phyloP scores from a whole-genome alignment of 2,888 invertebrate genomes.

The Agrotis clavis region DNA sequence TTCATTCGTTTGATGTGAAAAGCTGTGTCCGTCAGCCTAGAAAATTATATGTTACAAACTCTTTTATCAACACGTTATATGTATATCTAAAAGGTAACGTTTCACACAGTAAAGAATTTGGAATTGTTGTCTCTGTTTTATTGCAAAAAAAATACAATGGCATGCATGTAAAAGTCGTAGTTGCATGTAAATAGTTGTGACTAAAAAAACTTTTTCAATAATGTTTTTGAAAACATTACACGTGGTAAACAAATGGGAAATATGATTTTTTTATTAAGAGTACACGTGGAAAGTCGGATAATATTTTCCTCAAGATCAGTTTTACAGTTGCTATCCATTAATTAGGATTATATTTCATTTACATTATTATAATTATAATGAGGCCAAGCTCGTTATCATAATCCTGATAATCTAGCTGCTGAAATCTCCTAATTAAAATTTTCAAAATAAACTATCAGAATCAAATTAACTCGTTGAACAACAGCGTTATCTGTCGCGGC shows the following conservation, averaged over 20 bases:
- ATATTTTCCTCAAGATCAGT: conserved; percentile 4
- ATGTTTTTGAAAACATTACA: background rate
- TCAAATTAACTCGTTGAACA: conserved; percentile 42
- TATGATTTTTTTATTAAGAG: background rate
- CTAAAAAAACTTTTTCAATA: conserved; percentile 6
- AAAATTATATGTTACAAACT: conserved; percentile 59
- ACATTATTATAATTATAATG: conserved; percentile 15
- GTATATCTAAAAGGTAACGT: conserved; percentile 39
- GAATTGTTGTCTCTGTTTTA: conserved; percentile 15
- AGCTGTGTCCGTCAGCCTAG: conserved; percentile 58
- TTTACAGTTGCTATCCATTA: background rate
- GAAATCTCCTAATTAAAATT: conserved; percentile 19
- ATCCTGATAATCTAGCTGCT: conserved; percentile 10
- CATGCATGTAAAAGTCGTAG: background rate
- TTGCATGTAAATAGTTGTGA: background rate
- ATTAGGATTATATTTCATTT: conserved; percentile 19
- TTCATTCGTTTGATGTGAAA: conserved; percentile 72
- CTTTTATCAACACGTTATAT: conserved; percentile 39
- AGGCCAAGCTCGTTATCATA: conserved; percentile 22
- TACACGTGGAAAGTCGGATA: background rate
- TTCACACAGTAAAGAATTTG: background rate
- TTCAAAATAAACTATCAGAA: conserved; percentile 52
- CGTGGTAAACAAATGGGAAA: background rate
- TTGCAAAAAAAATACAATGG: background rate
- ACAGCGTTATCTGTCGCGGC: conserved; percentile 26